Evolutionary conservation across 2,113 vertebrate species (phyloP), one percentile per base, ranked within the genome.

Genomic region (Apaloderma vittatum): DNA sequence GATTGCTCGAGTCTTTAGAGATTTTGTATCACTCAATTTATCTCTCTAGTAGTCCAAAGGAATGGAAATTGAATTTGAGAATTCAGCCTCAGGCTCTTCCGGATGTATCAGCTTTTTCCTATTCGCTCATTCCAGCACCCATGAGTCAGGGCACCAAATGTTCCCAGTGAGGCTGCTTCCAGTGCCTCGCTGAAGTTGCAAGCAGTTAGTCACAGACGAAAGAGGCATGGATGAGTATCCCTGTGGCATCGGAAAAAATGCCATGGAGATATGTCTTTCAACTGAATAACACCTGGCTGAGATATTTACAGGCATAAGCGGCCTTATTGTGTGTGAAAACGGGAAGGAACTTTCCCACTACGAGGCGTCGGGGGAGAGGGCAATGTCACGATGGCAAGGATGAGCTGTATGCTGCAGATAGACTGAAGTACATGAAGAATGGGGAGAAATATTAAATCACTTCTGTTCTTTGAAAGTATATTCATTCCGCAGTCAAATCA

Each of bases 71-170:
- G 79, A 95, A 95, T 97, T 97, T 82, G 78, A 96, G 89, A 91
- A 91, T 94, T 94, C 94, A 93, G 89, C 95, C 68, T 94, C 45
- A 96, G 84, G 81, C 90, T 97, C n/a, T 93, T 96, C 94, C 96
- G 90, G 97, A 96, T 97, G 59, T 96, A 95, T 97, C 92, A 96
- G 92, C 81, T 97, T 95, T 96, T 95, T 94, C 78, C 85, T 96
- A 45, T 93, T 94, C 19, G 3, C 73, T 94, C 78, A 78, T 97
- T 97, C 96, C 95, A 97, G 86, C 88, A 97, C 90, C 75, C 96
- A 91, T 97, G 97, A 97, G 93, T 97, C 97, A 97, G 95, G 95
- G 95, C 84, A 97, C 97, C 96, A 97, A 97, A 96, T 97, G 96
- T 96, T 97, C 93, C 77, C 84, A 92, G 84, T 1, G 6, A 97